Evolutionary conservation across 2,113 vertebrate genomes (phyloP).

Genomic region (Atherinomorus stipes): DNA sequence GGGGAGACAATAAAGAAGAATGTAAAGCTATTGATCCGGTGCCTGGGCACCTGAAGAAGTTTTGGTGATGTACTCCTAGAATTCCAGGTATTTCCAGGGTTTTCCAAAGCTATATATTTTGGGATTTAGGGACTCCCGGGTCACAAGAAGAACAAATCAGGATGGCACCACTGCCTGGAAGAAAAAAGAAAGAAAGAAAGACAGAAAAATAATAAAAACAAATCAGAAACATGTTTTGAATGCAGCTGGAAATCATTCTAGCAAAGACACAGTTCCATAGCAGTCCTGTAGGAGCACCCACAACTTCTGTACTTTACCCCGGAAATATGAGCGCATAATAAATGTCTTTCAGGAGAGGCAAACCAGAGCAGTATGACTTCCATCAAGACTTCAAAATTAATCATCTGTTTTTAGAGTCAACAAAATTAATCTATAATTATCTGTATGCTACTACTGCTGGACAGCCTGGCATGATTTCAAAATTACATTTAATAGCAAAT

Average conservation of each 20-base stretch:
- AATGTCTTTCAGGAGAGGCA: conserved; percentile 70
- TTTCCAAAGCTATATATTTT: conserved; percentile 80
- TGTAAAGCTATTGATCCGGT: conserved; percentile 81
- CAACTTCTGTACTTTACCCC: conserved; percentile 54
- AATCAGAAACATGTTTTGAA: conserved; percentile 54
- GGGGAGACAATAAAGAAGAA: conserved; percentile 61
- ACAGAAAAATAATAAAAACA: conserved; percentile 4
- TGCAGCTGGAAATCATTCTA: conserved; percentile 43
- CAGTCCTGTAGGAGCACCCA: conserved; percentile 28
- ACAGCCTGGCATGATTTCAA: conserved; percentile 78
- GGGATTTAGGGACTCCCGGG: conserved; percentile 78
- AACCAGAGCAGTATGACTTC: conserved; percentile 77
- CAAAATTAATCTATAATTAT: conserved; percentile 84
- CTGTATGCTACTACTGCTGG: conserved; percentile 74
- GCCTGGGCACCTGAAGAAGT: conserved; percentile 78
- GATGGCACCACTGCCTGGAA: conserved; percentile 76
- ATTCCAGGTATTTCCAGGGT: conserved; percentile 84
- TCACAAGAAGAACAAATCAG: conserved; percentile 65
- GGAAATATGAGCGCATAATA: conserved; percentile 63
- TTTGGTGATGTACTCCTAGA: conserved; percentile 82
- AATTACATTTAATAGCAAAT: conserved; percentile 83
- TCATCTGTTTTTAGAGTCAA: conserved; percentile 79
- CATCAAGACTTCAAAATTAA: conserved; percentile 80
- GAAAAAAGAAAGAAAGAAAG: conserved; percentile 46
- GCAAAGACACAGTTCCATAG: conserved; percentile 42